A percentile compares a stretch with the other conserved stretches of the same genome.
These are phyloP conservation scores for Lasioglossum malachurum DNA, from an alignment of 2,888 invertebrate genomes.

Conservation along the genomic window DNA sequence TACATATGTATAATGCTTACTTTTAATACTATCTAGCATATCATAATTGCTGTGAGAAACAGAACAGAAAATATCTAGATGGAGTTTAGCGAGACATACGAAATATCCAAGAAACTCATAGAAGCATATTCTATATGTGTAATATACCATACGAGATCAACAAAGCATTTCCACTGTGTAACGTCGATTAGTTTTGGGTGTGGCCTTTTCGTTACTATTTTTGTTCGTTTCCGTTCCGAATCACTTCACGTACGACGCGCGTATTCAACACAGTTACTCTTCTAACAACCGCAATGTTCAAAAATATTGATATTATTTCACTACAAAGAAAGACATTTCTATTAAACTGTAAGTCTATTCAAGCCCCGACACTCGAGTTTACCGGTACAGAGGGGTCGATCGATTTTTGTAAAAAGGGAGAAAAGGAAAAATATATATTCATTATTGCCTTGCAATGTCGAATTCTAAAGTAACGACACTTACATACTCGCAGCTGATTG, in stretches of 20 bases:
- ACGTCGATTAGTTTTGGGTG: conserved; percentile 20
- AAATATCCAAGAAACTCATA: conserved; percentile 23
- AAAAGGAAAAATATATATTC: conserved; percentile 28
- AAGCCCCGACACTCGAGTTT: conserved; percentile 21
- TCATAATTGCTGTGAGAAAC: conserved; percentile 47
- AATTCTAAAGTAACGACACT: conserved; percentile 60
- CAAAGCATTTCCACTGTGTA: conserved; percentile 1
- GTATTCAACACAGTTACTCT: conserved; percentile 4
- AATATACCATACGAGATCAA: conserved; percentile 9
- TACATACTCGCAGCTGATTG: conserved; percentile 54
- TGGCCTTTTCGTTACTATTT: conserved; percentile 24
- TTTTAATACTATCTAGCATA: conserved; percentile 59
- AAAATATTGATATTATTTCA: conserved; percentile 31
- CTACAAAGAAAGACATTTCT: conserved; percentile 5
- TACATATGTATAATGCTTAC: conserved; percentile 42
- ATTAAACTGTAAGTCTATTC: conserved; percentile 24
- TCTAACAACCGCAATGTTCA: conserved; percentile 31
- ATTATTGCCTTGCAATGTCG: conserved; percentile 59
- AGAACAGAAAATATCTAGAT: conserved; percentile 35
- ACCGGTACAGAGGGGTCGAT: conserved; percentile 6
- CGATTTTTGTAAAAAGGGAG: conserved; percentile 46
- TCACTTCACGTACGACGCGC: conserved; percentile 11
- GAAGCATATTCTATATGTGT: conserved; percentile 28
- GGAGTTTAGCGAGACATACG: conserved; percentile 23
- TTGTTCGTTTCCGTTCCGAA: neutral